phyloP scores from a whole-genome alignment of 2,113 vertebrate species.

The Herpetotheres cachinnans region DNA sequence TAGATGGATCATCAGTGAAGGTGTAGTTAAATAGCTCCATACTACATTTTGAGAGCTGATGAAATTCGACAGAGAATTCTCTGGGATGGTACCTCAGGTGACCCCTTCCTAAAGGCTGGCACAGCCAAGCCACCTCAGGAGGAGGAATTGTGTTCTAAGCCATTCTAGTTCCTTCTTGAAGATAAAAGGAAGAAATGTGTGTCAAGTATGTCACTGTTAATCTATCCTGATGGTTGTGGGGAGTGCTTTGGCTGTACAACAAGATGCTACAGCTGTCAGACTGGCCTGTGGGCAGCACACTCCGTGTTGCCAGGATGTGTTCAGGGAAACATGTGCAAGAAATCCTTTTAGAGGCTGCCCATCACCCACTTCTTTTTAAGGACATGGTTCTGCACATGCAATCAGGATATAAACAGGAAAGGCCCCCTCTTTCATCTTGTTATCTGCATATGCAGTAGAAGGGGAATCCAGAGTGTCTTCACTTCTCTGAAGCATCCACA shows the following conservation, averaged over 20 bases:
- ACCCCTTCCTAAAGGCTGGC: neutral
- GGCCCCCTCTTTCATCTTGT: neutral
- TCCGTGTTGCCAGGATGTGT: neutral
- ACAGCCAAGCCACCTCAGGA: neutral
- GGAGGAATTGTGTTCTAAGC: neutral
- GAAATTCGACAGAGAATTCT: neutral
- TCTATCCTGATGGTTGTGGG: neutral
- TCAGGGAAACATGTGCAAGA: neutral
- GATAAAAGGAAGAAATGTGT: neutral
- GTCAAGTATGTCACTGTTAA: neutral
- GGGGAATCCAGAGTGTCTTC: neutral
- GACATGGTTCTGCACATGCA: neutral
- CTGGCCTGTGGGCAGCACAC: neutral
- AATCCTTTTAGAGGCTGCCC: neutral
- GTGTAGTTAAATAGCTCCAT: neutral
- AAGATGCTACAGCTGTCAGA: neutral
- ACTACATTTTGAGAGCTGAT: neutral
- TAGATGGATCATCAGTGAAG: neutral
- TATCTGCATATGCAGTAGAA: neutral
- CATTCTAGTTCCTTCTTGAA: neutral
- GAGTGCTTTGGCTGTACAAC: neutral
- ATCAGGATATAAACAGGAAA: neutral
- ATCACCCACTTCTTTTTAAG: neutral
- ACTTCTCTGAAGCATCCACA: neutral
- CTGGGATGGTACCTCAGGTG: neutral